Evolutionary conservation across 2,113 vertebrate species (phyloP), one percentile per base, ranked within the genome.

Genomic region (Proteles cristata): DNA sequence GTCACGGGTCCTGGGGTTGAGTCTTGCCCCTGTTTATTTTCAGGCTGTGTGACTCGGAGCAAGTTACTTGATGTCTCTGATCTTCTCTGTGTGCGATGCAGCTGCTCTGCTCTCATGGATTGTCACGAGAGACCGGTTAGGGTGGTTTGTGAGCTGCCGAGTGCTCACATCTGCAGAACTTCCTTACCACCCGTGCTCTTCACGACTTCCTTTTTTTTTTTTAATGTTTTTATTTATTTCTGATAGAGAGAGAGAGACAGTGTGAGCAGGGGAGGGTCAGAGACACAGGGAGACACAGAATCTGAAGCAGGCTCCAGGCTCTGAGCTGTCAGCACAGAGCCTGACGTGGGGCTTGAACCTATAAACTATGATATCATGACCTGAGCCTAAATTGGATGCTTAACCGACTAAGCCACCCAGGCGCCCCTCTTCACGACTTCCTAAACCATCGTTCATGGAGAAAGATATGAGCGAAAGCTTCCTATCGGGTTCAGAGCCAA

Each of bases 381-480:
- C 39, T 39, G 39, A 39, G 39, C 39, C 39, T 39, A 39, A 39
- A 39, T 39, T 39, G 39, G 39, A 39, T 3, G 2, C 39, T 39
- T 39, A 39, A 39, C 39, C 39, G 39, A 39, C 39, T 39, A 4
- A 39, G 39, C 39, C 39, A 39, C 39, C 39, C 39, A 39, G 39
- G 39, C 39, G 39, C 39, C 39, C 39, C 39, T 39, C 39, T 39
- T 39, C 39, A 39, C 39, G 0, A 58, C 85, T 48, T 48, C 48
- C 48, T 48, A 39, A 15, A 17, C 21, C 45, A 8, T 35, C 11
- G 86, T 66, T 97, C 84, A 16, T 21, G n/a, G 55, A 61, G 74
- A 58, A 80, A 84, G 95, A 74, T 21, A 17, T 58, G 76, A 43
- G 92, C 93, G 89, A 87, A 31, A 97, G 63, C 1, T 4, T 39